Evolutionary conservation across 2,113 vertebrate species (phyloP), one percentile per base, ranked within the genome.

Genomic region (Ctenomys sociabilis): DNA sequence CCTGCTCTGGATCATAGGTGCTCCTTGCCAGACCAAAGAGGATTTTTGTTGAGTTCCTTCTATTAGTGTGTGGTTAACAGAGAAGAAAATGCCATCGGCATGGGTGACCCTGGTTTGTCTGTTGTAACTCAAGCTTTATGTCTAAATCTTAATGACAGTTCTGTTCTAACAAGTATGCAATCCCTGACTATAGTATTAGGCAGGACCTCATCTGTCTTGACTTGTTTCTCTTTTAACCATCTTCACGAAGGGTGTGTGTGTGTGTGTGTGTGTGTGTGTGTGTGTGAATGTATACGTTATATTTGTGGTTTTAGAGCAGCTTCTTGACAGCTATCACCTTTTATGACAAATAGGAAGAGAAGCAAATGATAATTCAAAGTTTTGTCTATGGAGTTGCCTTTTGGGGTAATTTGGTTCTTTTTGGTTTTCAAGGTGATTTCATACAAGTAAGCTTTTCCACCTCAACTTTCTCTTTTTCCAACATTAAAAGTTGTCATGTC

Each of bases 401-500:
- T n/a, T n/a, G n/a, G n/a, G 73, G 52, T 89, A 70, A 84, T 93
- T 83, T 66, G 28, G 9, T 80, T 95, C 2, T 82, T 86, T 86
- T 93, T 64, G 93, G 57, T 91, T 93, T 95, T 86, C 83, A 52
- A 32, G 73, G 30, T 63, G 49, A 91, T 93, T 45, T 83, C 43
- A 66, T 35, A 89, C 37, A 93, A 68, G 91, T 61, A 92, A 87
- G 35, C 8, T 43, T 92, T 96, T 93, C n/a, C 6, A 45, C 52
- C 24, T 70, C 35, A 72, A 22, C 32, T 63, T 63, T 28, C 14
- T 81, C 40, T 82, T 92, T 90, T 70, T 17, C 24, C 21, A 77
- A 85, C 64, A 85, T 87, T 35, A 68, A 52, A 86, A 7, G 0
- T 73, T 83, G 40, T 82, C 54, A 43, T 7, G 37, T 87, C 35